Base-by-base conservation (phyloP, 2,888 invertebrate genomes). In the Leptinotarsa peninsularis region DNA sequence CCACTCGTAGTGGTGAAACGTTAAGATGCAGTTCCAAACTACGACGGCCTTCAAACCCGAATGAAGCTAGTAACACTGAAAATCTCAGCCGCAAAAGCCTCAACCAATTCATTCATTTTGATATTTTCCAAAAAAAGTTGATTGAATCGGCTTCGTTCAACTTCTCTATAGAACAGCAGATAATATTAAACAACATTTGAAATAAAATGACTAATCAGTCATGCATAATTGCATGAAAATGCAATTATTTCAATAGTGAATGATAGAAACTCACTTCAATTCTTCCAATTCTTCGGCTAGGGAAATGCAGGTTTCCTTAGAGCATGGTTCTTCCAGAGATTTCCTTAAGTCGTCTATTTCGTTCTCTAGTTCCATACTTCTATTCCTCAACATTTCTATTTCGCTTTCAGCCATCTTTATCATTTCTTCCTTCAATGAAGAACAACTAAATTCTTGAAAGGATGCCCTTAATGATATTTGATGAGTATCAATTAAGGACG, bases 341-440 rank as follows among this genome's bases (percentile, higher is more conserved):
- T 67, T 80, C 58, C 70, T 79, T 27, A 83, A 74, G n/a, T 75
- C 74, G 27, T 79, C 77, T 13, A 83, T 71, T 80, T 81, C 81
- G 54, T 71, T 73, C 67, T 82, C 79, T 10, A 83, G 67, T 54
- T 80, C 73, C 4, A 49, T 17, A 67, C 77, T 82, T 69, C 67
- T 75, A 14, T 63, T 73, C 74, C 76, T 78, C 54, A 82, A 78
- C 66, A 75, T 77, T 71, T 82, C 81, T 13, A 82, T 81, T 76
- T 82, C 79, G 67, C 80, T 82, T 71, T 79, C 79, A 0, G 79
- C 79, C 27, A 76, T 56, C 69, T 77, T 73, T 1, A 83, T 73
- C 72, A 81, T 78, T 73, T 81, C 80, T 49, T 82, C 82, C 81
- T 83, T 70, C 33, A 63, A 63, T 66, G 23, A 75, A 49, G n/a